Evolutionary conservation across 2,888 invertebrate genomes (phyloP).

Genomic region (Lissonota sp.): DNA sequence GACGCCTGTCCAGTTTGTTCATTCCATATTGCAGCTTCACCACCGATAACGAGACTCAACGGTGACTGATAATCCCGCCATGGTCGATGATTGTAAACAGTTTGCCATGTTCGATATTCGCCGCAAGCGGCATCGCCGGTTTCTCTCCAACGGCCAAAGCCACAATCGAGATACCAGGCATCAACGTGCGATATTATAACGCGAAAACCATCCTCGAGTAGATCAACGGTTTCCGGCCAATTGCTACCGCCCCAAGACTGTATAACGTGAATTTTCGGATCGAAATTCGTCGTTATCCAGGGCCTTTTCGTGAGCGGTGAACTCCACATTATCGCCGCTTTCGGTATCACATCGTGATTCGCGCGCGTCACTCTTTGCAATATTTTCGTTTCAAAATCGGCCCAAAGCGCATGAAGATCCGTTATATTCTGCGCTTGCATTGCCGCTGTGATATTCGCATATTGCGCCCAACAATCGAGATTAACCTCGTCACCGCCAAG

Average conservation of each 20-base stretch:
- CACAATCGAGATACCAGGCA: slow-evolving; percentile 95
- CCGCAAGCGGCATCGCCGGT: slow-evolving; percentile 94
- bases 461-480: slow-evolving; percentile 90
- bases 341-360: slow-evolving; percentile 86
- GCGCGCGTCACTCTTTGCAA: slow-evolving; percentile 87
- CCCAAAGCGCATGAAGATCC: slow-evolving; percentile 91
- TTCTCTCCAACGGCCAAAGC: slow-evolving; percentile 94
- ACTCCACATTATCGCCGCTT: slow-evolving; percentile 89
- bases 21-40: slow-evolving; percentile 93
- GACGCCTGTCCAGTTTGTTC: slow-evolving; percentile 92
- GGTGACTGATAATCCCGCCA: slow-evolving; percentile 85
- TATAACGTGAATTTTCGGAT: slow-evolving; percentile 90
- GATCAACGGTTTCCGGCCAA: slow-evolving; percentile 92
- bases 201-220: slow-evolving; percentile 91
- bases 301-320: slow-evolving; percentile 91
- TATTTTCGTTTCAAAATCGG: slow-evolving; percentile 89
- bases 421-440: slow-evolving; percentile 89
- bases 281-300: slow-evolving; percentile 88
- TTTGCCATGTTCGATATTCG: slow-evolving; percentile 95
- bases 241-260: slow-evolving; percentile 93
- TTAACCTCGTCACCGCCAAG: slow-evolving; percentile 94
- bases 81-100: slow-evolving; percentile 93
- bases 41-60: slow-evolving; percentile 87
- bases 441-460: slow-evolving; percentile 81
- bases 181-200: slow-evolving; percentile 94